Percentiles rank a stretch among this genome's conserved stretches.
These are phyloP conservation scores for Augochlorella aurata DNA, from an alignment of 2,888 invertebrate genomes.

Conservation along the genomic window DNA sequence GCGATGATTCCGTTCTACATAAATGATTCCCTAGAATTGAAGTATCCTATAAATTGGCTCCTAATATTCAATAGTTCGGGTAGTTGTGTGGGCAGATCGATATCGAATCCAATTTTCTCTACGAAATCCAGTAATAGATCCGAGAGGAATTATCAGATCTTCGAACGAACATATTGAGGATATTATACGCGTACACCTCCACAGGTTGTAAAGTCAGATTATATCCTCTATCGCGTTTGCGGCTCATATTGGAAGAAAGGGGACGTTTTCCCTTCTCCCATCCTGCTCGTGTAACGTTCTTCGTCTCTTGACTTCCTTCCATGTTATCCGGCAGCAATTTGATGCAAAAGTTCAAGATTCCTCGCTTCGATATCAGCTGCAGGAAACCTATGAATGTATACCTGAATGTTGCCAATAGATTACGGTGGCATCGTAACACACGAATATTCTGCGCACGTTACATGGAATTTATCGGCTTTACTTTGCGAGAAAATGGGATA, in stretches of 20 bases:
- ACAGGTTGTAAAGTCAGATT: conserved; percentile 64
- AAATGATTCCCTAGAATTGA: background rate
- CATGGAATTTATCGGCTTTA: background rate
- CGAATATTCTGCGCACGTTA: conserved; percentile 4
- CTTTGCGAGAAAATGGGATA: background rate
- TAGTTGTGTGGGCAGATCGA: background rate
- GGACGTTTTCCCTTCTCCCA: conserved; percentile 29
- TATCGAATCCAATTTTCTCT: conserved; percentile 31
- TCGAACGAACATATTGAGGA: conserved; percentile 30
- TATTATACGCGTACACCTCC: conserved; percentile 45
- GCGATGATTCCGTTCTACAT: background rate
- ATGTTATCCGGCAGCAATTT: conserved; percentile 46
- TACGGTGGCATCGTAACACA: conserved; percentile 9
- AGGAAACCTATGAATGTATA: conserved; percentile 35
- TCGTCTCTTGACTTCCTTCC: conserved; percentile 47
- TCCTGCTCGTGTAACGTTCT: conserved; percentile 30
- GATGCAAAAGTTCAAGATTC: conserved; percentile 40
- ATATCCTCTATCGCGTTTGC: conserved; percentile 45
- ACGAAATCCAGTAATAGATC: conserved; percentile 38
- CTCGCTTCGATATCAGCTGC: conserved; percentile 12
- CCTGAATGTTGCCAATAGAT: conserved; percentile 29
- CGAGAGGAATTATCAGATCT: conserved; percentile 46
- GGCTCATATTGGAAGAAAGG: conserved; percentile 32
- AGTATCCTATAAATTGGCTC: background rate
- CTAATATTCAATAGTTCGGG: conserved; percentile 6